Base-by-base conservation (phyloP, 1,140 invertebrate species). In the Subanguina moxae region DNA sequence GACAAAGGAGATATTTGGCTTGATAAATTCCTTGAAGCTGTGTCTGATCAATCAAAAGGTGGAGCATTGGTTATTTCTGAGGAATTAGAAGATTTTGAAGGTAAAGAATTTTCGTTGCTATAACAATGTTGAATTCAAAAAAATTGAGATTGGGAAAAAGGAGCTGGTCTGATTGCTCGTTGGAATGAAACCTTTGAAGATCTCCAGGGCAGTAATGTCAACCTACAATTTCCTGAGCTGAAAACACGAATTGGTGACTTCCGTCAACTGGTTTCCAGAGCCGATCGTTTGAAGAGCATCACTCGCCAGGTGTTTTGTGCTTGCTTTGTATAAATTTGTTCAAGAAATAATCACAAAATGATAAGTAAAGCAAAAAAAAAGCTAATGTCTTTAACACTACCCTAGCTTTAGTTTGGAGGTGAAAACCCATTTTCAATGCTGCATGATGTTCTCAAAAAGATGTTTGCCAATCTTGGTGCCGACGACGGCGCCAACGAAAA, bases 211-310 rank as follows among this genome's bases (percentile, higher is more conserved):
- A 28, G 19, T 43, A n/a, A 61, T 61, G 8, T 21, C 3, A 61
- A 43, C n/a, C n/a, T 61, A n/a, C 58, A 61, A 61, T 61, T 21
- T 25, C 58, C 58, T 3, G 28, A 30, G 28, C 58, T 61, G n/a
- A 61, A 61, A 61, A 13, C 19, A 30, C 27, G 38, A 1, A 32
- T 61, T 19, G 17, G 19, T 13, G n/a, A 28, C 8, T 61, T 61
- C 8, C 19, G 28, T 19, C 5, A 30, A 3, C n/a, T 61, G n/a
- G 27, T 43, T 19, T 28, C 17, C n/a, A 21, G 58, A 32, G 58
- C 58, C n/a, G 27, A 32, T 19, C 58, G 58, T 21, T 43, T 61
- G 27, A 30, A 43, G 13, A 43, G 38, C 21, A 43, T 61, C 3
- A 61, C 58, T 30, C 58, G 58, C 3, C 58, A 61, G 58, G 58